Evolutionary conservation across 1,140 invertebrate genomes (phyloP).

Genomic region (Oryzaephilus surinamensis): DNA sequence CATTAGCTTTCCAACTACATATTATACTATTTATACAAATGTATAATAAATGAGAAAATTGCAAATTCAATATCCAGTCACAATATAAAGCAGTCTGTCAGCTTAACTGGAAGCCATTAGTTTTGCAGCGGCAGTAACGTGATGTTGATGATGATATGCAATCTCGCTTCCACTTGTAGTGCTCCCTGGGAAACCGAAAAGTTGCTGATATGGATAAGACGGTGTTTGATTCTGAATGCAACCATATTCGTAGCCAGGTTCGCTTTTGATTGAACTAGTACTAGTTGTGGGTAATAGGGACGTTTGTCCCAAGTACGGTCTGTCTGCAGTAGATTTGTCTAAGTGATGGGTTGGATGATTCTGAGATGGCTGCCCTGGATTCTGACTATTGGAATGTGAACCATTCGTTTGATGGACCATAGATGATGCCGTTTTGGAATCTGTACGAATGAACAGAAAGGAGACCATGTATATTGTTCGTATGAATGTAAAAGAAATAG

Average conservation of each 20-base stretch:
- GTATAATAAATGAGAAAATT: neutral
- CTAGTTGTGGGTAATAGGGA: conserved; percentile 36
- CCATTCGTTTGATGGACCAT: conserved; percentile 22
- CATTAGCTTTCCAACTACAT: too few species aligned
- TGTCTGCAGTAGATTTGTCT: conserved; percentile 26
- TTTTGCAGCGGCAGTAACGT: conserved; percentile 67
- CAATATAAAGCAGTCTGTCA: neutral
- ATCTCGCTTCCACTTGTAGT: conserved; percentile 28
- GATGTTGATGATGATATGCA: conserved; percentile 66
- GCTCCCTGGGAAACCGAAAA: conserved; percentile 30
- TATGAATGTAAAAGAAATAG: too few species aligned
- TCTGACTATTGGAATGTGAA: conserved; percentile 14
- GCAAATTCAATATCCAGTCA: neutral
- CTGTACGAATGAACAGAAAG: neutral
- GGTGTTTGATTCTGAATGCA: conserved; percentile 33
- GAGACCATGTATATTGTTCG: neutral
- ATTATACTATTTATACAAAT: too few species aligned
- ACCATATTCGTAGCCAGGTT: conserved; percentile 34
- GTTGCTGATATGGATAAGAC: conserved; percentile 33
- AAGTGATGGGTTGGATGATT: conserved; percentile 20
- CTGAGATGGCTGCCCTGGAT: conserved; percentile 12
- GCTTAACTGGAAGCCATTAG: conserved; percentile 65
- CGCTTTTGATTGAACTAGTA: conserved; percentile 30
- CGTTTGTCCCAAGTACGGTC: conserved; percentile 40
- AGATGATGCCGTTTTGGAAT: conserved; percentile 24